Base-by-base conservation (phyloP, 2,113 vertebrate species). In the Ancistrus triradiatus region DNA sequence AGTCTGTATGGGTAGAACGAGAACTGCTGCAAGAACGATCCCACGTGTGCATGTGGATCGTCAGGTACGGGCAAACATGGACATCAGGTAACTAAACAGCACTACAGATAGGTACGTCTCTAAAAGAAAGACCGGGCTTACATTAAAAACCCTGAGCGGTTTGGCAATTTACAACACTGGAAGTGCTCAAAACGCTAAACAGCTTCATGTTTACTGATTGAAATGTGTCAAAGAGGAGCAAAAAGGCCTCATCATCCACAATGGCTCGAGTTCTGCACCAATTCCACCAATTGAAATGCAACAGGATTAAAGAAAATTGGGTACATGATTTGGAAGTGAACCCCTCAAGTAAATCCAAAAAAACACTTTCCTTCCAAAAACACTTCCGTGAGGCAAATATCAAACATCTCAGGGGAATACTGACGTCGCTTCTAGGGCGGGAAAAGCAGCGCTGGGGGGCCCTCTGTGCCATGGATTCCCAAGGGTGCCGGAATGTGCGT, bases 211-310 rank as follows among this genome's bases (percentile, higher is more conserved):
- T 40, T 3, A 13, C 31, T 33, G 31, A 2, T 18, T 43, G 22
- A 49, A 44, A 58, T 65, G 53, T 18, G 7, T 48, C 14, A 31
- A 4, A 1, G 8, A 13, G 19, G 18, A 18, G 15, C 3, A 37
- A 13, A 7, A 48, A 13, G 2, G 46, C 9, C 10, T 3, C 18
- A 2, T 24, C 19, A 27, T 24, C 17, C 17, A 35, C 15, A 4
- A 4, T 27, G 53, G 53, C 35, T 21, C 35, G 4, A 42, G 8
- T 22, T 3, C 19, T 25, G 14, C 4, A 42, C 1, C 17, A n/a
- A 13, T 21, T 56, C 3, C 18, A 21, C 11, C 18, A 1, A 18
- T 5, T 63, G 70, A 73, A 73, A 73, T 73, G 59, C 17, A 22
- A 31, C 47, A 7, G 52, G 64, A 59, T 15, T 19, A 42, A 52